Evolutionary conservation across 2,797 vertebrate species (phyloP), one percentile per base, ranked within the genome.

Genomic region (Acanthopagrus latus): DNA sequence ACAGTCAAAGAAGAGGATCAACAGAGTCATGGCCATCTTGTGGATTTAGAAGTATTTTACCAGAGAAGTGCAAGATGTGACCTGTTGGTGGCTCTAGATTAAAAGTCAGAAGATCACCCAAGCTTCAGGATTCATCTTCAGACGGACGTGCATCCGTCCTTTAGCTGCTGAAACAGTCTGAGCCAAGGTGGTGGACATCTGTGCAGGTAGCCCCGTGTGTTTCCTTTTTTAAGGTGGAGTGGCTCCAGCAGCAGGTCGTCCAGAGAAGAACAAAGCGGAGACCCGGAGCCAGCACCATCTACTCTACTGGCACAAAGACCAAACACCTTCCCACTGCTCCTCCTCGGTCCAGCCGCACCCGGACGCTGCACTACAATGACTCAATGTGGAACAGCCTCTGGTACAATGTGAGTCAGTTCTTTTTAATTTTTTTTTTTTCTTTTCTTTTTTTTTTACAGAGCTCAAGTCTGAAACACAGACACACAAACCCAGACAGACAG

Each of bases 211-310:
- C 16, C 46, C 12, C 47, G 17, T 71, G 46, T 82, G 54, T 79
- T 83, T 83, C 21, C n/a, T 70, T 71, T 47, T 79, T 33, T 63
- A 92, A 99, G 98, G 98, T 99, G 94, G 94, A 98, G 80, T 99
- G 98, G 98, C 95, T 98, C 86, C 95, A 98, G 81, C 97, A 99
- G 82, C 97, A 99, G 93, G 95, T 95, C 88, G 94, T 97, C 74
- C 96, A 94, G 80, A 96, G 85, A 81, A 96, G 97, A 86, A 93
- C 85, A 56, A 98, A 97, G 92, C 95, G 97, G 86, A 96, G 91
- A 91, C 95, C 95, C 86, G 94, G 95, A 92, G 78, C 86, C 74
- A 60, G 64, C 48, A 68, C 20, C 51, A 66, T 84, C 63, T 52
- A 71, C 84, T 78, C 78, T 27, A 44, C 51, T 21, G 66, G 84